Evolutionary conservation across 2,888 invertebrate species (phyloP).

Genomic region (Rhagium mordax): DNA sequence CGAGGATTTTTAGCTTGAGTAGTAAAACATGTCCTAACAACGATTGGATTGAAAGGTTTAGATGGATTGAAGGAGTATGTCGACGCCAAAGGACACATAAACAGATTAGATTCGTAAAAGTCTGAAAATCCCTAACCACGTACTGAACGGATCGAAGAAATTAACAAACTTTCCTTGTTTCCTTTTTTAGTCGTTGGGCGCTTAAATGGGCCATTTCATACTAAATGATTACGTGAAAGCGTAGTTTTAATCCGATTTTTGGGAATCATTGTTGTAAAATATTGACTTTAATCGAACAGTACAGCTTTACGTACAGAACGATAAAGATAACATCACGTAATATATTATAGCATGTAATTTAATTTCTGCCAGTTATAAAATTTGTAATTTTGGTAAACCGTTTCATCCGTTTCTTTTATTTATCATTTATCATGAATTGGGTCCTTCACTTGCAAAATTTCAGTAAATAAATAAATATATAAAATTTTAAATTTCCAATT

Average conservation of each 20-base stretch:
- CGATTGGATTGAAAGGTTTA: slow-evolving; percentile 54
- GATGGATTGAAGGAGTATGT: slow-evolving; percentile 50
- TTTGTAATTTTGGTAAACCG: too few relatives aligned
- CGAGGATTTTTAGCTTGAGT: slow-evolving; percentile 55
- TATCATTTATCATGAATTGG: too few relatives aligned
- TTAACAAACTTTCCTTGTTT: slow-evolving; percentile 12
- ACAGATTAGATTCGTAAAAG: slow-evolving; percentile 40
- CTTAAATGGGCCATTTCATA: neutral
- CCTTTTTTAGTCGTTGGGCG: neutral
- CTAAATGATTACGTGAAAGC: neutral
- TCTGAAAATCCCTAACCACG: slow-evolving; percentile 21
- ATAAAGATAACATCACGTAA: too few relatives aligned
- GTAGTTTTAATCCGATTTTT: neutral
- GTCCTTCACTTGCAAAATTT: too few relatives aligned
- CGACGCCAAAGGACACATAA: slow-evolving; percentile 44
- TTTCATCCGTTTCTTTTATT: too few relatives aligned
- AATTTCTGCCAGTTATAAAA: too few relatives aligned
- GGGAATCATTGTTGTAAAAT: neutral
- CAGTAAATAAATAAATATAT: too few relatives aligned
- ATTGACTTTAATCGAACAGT: neutral
- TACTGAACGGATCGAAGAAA: slow-evolving; percentile 17
- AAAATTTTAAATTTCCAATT: too few relatives aligned
- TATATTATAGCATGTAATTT: too few relatives aligned
- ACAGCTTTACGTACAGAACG: too few relatives aligned
- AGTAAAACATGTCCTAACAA: slow-evolving; percentile 59